Evolutionary conservation across 2,888 invertebrate species (phyloP).

Genomic region (Argyresthia albistria): DNA sequence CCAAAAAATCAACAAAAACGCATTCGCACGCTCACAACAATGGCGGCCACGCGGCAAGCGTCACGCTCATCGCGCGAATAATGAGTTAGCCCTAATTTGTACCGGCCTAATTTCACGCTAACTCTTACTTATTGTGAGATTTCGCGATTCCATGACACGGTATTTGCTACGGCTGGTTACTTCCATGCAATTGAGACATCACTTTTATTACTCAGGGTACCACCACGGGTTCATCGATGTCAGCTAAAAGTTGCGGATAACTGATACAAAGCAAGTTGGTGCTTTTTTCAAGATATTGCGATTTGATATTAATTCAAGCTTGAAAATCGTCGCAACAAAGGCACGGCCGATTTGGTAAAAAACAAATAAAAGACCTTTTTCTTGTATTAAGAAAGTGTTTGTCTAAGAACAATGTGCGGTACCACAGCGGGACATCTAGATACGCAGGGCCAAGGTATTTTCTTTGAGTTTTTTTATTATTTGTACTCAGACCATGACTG

Average conservation of each 20-base stretch:
- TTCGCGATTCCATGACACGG: constrained; percentile 54
- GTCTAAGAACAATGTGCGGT: constrained; percentile 62
- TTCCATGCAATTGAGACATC: constrained; percentile 45
- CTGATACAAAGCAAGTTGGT: constrained; percentile 13
- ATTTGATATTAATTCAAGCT: constrained; percentile 54
- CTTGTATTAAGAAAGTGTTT: constrained; percentile 60
- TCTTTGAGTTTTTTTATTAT: constrained; percentile 43
- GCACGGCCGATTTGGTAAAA: constrained; percentile 47
- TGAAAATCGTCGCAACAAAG: constrained; percentile 32
- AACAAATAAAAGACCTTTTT: constrained; percentile 49
- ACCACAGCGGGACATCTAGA: constrained; percentile 69
- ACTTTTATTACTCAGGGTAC: constrained; percentile 18
- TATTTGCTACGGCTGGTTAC: constrained; percentile 56
- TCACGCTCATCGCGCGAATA: constrained; percentile 40
- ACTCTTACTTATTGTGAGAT: constrained; percentile 60
- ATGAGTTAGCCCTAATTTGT: constrained; percentile 57
- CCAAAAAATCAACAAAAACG: constrained; percentile 59
- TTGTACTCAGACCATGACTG: constrained; percentile 48
- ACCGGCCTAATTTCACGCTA: constrained; percentile 60
- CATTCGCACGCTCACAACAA: constrained; percentile 50
- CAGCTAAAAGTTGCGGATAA: constrained; percentile 11
- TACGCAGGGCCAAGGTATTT: constrained; percentile 48
- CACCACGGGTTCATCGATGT: no score
- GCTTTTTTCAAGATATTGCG: background rate
- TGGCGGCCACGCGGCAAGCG: constrained; percentile 52